These are phyloP conservation scores for Frieseomelitta varia DNA, from an alignment of 1,140 invertebrate genomes.

Conservation along the genomic window DNA sequence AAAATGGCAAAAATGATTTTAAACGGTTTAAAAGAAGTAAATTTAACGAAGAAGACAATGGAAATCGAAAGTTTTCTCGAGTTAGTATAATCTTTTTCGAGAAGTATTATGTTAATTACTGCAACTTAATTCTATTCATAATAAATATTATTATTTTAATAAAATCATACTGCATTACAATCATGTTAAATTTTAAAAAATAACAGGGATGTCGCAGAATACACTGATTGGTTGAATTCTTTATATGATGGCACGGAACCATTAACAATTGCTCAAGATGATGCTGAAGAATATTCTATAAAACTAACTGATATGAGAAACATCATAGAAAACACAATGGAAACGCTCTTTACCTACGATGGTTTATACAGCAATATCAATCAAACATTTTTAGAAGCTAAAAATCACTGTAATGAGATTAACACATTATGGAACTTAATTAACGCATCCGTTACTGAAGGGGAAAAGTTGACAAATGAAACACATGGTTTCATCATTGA, in stretches of 20 bases:
- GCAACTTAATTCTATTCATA: not conserved
- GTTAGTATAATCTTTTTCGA: conserved; percentile 49
- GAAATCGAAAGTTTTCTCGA: conserved; percentile 81
- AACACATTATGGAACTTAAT: conserved; percentile 64
- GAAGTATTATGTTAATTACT: not conserved
- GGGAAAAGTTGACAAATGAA: conserved; percentile 70
- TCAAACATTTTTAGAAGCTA: conserved; percentile 63
- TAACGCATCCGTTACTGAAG: conserved; percentile 66
- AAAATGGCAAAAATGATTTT: conserved; percentile 84
- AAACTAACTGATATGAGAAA: conserved; percentile 74
- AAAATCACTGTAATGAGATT: conserved; percentile 64
- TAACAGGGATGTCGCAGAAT: conserved; percentile 67
- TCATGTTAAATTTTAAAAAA: not conserved
- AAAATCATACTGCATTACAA: not conserved
- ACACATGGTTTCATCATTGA: conserved; percentile 71
- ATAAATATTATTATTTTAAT: not conserved
- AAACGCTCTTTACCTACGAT: conserved; percentile 76
- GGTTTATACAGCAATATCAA: conserved; percentile 74
- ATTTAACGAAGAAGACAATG: conserved; percentile 77
- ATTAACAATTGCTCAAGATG: conserved; percentile 71
- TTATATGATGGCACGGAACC: conserved; percentile 78
- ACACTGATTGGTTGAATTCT: conserved; percentile 78
- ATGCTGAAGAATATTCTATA: conserved; percentile 68
- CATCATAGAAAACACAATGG: conserved; percentile 74
- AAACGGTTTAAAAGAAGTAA: conserved; percentile 82